A percentile compares a stretch with the other conserved stretches of the same genome.
Conservation (phyloP, 2,113 vertebrate genomes). For the Heteronetta atricapilla region DNA sequence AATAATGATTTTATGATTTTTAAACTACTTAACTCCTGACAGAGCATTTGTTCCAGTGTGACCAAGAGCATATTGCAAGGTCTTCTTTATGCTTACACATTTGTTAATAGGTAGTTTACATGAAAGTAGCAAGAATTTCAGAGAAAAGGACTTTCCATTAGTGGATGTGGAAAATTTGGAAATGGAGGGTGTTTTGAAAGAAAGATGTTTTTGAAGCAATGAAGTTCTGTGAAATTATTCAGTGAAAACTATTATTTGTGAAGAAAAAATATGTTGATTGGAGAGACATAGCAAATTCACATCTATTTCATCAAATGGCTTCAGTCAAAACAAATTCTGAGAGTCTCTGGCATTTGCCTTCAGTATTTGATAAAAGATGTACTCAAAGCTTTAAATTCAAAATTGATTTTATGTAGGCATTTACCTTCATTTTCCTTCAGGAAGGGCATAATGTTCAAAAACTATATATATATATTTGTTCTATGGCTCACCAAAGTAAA, state of each 20-base stretch:
- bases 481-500: neutral
- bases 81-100: neutral
- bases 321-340: neutral
- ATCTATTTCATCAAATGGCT: neutral
- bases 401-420: neutral
- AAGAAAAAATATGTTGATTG: neutral
- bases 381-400: neutral
- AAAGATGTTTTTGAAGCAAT: neutral
- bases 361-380: neutral
- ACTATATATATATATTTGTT: neutral
- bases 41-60: neutral
- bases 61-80: neutral
- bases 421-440: neutral
- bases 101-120: neutral
- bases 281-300: neutral
- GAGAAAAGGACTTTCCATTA: neutral
- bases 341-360: neutral
- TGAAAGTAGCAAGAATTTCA: neutral
- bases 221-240: neutral
- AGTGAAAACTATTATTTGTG: neutral
- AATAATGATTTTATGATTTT: neutral
- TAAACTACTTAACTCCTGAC: neutral
- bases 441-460: neutral
- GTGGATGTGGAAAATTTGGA: neutral
- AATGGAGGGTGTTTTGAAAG: neutral